These are phyloP conservation scores for Trachelus tabidus DNA, from an alignment of 2,888 invertebrate genomes.

Conservation along the genomic window DNA sequence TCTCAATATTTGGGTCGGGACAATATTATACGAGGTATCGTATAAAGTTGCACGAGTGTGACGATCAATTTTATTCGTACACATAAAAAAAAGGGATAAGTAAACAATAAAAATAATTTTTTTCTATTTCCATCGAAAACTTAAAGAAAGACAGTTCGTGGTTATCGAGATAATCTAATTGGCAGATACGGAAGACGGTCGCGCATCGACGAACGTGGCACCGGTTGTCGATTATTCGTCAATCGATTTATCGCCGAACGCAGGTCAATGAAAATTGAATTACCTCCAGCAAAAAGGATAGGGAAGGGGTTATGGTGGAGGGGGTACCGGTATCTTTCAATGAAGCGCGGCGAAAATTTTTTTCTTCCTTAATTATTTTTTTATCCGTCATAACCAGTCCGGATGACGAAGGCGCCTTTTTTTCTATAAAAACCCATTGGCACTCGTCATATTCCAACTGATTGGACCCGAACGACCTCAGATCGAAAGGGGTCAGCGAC, in stretches of 20 bases:
- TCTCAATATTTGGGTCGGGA: neutral
- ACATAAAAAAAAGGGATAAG: no score
- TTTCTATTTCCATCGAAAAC: neutral
- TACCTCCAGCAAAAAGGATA: neutral
- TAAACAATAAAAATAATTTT: neutral
- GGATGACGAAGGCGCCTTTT: neutral
- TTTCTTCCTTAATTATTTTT: neutral
- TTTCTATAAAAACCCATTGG: neutral
- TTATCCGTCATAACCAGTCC: neutral
- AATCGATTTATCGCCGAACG: neutral
- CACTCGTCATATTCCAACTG: neutral
- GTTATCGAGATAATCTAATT: neutral
- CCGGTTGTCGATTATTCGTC: constrained; percentile 1
- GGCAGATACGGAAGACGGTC: neutral
- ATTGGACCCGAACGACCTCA: neutral
- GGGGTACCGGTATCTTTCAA: neutral
- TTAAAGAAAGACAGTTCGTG: neutral
- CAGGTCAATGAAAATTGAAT: neutral
- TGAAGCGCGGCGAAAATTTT: neutral
- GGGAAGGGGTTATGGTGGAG: no score
- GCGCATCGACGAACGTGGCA: neutral
- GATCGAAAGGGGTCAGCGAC: neutral
- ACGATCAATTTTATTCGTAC: neutral
- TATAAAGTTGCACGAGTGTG: neutral
- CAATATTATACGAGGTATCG: neutral